Conservation (phyloP, 2,113 vertebrate genomes). For the Oryzias melastigma region DNA sequence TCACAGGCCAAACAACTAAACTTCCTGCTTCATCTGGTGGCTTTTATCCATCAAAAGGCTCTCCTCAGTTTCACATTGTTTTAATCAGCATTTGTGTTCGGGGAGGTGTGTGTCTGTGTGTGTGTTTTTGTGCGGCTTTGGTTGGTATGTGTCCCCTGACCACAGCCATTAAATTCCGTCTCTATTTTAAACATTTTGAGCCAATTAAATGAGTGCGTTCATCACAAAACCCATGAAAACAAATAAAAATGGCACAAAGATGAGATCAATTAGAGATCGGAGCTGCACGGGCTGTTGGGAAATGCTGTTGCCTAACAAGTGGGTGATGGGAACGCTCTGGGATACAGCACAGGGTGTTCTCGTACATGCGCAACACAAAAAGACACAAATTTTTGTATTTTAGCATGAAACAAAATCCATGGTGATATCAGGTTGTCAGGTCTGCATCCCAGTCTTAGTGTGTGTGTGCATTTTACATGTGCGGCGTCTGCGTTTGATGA, state of each 20-base stretch:
- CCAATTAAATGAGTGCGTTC: conserved; percentile 62
- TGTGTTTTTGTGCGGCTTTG: conserved; percentile 26
- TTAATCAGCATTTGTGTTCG: conserved; percentile 56
- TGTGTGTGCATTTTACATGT: conserved; percentile 49
- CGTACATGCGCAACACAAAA: conserved; percentile 6
- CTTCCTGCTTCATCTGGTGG: conserved; percentile 45
- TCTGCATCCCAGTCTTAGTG: conserved; percentile 7
- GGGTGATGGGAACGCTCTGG: conserved; percentile 41
- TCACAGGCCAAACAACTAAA: conserved; percentile 25
- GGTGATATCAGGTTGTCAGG: conserved; percentile 22
- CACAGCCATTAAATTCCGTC: conserved; percentile 55
- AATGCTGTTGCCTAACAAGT: conserved; percentile 39
- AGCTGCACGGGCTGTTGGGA: conserved; percentile 33
- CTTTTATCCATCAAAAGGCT: conserved; percentile 60
- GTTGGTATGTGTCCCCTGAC: conserved; percentile 64
- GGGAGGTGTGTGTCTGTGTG: conserved; percentile 15
- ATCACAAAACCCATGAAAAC: conserved; percentile 65
- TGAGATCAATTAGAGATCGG: conserved; percentile 43
- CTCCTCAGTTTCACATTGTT: conserved; percentile 66
- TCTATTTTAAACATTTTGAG: conserved; percentile 59
- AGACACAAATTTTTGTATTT: not conserved
- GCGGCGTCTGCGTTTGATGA: conserved; percentile 73
- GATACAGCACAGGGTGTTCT: conserved; percentile 48
- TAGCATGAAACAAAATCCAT: conserved; percentile 6
- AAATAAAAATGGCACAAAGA: conserved; percentile 64